phyloP scores from a whole-genome alignment of 1,140 invertebrate species.

The Cherax quadricarinatus region DNA sequence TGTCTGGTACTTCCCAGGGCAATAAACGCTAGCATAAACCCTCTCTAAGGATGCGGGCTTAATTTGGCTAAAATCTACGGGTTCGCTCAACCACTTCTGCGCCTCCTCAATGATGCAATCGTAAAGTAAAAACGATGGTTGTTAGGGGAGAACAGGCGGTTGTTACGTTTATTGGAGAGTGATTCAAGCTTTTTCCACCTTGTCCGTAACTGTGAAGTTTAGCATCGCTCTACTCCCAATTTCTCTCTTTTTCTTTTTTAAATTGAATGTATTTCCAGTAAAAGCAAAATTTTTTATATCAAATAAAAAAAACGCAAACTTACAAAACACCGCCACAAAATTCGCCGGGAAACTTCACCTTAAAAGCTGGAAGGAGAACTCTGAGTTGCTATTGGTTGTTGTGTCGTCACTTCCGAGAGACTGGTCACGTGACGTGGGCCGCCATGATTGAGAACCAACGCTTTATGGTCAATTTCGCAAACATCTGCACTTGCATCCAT shows the following conservation, averaged over 20 bases:
- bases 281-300: neutral
- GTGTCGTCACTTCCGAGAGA: slow-evolving; percentile 48
- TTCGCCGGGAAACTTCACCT: slow-evolving; percentile 1
- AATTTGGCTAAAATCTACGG: slow-evolving; percentile 69
- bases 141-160: neutral
- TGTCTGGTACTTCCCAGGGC: slow-evolving; percentile 57
- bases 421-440: slow-evolving; percentile 45
- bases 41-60: slow-evolving; percentile 60
- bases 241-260: too few relatives aligned
- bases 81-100: slow-evolving; percentile 34
- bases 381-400: slow-evolving; percentile 24
- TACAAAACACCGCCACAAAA: neutral
- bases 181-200: neutral
- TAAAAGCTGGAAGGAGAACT: slow-evolving; percentile 4
- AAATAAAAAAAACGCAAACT: neutral
- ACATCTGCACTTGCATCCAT: slow-evolving; percentile 62
- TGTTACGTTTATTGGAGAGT: neutral
- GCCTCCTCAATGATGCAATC: slow-evolving; percentile 36
- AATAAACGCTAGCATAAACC: slow-evolving; percentile 62
- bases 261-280: too few relatives aligned
- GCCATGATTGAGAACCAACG: slow-evolving; percentile 38
- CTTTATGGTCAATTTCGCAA: slow-evolving; percentile 59
- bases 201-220: neutral
- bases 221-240: neutral
- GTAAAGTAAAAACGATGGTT: slow-evolving; percentile 43